Base-by-base conservation (phyloP, 64 coral and sea anemone species). In the Stichodactyla helianthus region DNA sequence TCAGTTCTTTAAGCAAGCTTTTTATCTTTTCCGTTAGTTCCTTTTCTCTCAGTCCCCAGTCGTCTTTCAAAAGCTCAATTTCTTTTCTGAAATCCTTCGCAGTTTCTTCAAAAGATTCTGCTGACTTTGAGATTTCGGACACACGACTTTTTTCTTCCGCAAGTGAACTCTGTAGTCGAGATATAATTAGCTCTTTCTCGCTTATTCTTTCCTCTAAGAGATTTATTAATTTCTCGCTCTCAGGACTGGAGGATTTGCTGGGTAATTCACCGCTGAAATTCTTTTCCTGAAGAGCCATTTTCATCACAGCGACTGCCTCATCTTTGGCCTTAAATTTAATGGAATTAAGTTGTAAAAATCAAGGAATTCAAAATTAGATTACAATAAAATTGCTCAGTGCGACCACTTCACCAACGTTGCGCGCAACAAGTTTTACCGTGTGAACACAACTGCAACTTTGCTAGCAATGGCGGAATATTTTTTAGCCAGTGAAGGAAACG, bases 271-370 rank as follows among this genome's bases (percentile, higher is more conserved):
- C 87, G 55, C 86, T 82, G 78, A 97, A 91, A 59, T 93, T 90
- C 86, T 91, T 93, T 62, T 99, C 93, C 76, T 99, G 97, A 4
- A 99, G 79, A 55, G 97, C 88, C 35, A 89, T 90, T 83, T 99
- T 99, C n/a, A 99, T 50, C 11, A 99, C 97, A 86, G 64, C 89
- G 87, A 99, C 91, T 20, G 97, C 97, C 91, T 99, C 97, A 89
- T 99, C 97, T 79, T 99, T 99, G 0, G 97, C 94, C 97, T 99
- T 52, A 64, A 13, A 90, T 5, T 18, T 19, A 81, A 71, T 7
- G 25, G 6, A 52, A 16, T 31, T 26, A 54, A 51, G 50, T 71
- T 31, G 27, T 10, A 74, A 31, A 13, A 74, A 44, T 3, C 35
- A 58, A 5, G 9, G 14, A 58, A 15, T 58, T 9, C 8, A 58